These are phyloP conservation scores for Volucella zonaria DNA, from an alignment of 2,888 invertebrate genomes.

Conservation along the genomic window DNA sequence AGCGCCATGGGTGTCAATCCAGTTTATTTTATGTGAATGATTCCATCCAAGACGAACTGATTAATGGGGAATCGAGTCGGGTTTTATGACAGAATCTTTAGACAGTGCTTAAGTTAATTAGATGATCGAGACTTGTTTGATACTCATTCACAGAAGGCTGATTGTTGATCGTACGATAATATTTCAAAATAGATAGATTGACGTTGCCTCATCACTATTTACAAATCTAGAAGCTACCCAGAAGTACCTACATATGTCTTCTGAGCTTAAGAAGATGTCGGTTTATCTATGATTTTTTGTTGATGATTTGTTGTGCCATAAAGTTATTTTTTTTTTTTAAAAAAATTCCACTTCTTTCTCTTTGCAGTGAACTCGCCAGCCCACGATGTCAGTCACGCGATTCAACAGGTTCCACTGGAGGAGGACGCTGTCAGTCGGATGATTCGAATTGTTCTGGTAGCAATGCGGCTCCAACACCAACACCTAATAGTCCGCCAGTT, in stretches of 20 bases:
- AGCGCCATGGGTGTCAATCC: conserved; percentile 13
- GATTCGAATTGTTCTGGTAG: conserved; percentile 89
- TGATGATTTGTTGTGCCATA: too few relatives aligned
- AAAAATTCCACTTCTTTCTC: conserved; percentile 76
- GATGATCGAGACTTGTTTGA: too few relatives aligned
- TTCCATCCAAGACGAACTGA: not conserved
- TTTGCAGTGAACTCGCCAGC: conserved; percentile 89
- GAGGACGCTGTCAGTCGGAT: conserved; percentile 89
- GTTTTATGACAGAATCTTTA: not conserved
- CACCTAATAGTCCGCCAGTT: conserved; percentile 86
- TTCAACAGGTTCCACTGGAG: conserved; percentile 85
- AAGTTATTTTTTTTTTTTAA: not conserved
- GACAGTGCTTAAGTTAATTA: too few relatives aligned
- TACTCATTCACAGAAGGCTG: too few relatives aligned
- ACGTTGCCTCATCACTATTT: too few relatives aligned
- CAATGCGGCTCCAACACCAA: conserved; percentile 84
- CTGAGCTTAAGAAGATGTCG: too few relatives aligned
- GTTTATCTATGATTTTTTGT: too few relatives aligned
- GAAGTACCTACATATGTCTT: too few relatives aligned
- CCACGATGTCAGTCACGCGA: conserved; percentile 92
- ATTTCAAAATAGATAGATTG: too few relatives aligned
- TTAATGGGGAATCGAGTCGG: too few relatives aligned
- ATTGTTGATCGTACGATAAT: too few relatives aligned
- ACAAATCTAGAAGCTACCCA: too few relatives aligned
- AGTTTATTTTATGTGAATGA: conserved; percentile 24